Evolutionary conservation across 2,797 vertebrate species (phyloP), one percentile per base, ranked within the genome.

Genomic region (Ciconia nigra): DNA sequence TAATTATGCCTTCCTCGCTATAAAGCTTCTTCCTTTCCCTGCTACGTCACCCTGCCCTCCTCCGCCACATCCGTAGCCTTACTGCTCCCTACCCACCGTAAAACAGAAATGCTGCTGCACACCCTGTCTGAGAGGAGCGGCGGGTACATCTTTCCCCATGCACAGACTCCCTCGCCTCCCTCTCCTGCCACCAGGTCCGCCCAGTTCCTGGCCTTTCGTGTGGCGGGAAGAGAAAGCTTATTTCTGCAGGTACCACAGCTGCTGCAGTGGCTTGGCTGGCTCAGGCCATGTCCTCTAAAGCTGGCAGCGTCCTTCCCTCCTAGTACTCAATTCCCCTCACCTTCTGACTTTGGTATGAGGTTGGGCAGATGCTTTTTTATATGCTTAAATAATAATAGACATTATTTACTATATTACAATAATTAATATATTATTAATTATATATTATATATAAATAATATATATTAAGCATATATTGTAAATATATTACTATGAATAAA

Each of bases 41-140:
- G 28, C 62, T 69, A 2, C 17, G 3, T 18, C 4, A 2, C 80
- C 24, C 69, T 63, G 58, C 31, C 51, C 13, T 12, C 37, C 62
- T 29, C 63, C 52, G 51, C 37, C 18, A 8, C 51, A 10, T 5
- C 82, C 1, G 0, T 0, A 51, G 46, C 35, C 17, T 19, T 10
- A 31, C n/a, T 33, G 59, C 31, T 74, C 46, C 41, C 35, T 31
- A 4, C 42, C 47, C 12, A 0, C 44, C 1, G 2, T 8, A 24
- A 59, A 55, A 8, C 57, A 82, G 57, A 8, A 62, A 31, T 5
- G 1, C 15, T 4, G 18, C 31, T 41, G 13, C 26, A 4, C 15
- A 0, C 21, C 47, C 22, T 29, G 16, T 5, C 66, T 26, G 79
- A 51, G 39, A 35, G 28, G 66, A 63, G 54, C 49, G 37, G 28